Percentiles rank a stretch among this genome's conserved stretches.
phyloP scores from a whole-genome alignment of 2,888 invertebrate species.

The Epinotia bilunana region DNA sequence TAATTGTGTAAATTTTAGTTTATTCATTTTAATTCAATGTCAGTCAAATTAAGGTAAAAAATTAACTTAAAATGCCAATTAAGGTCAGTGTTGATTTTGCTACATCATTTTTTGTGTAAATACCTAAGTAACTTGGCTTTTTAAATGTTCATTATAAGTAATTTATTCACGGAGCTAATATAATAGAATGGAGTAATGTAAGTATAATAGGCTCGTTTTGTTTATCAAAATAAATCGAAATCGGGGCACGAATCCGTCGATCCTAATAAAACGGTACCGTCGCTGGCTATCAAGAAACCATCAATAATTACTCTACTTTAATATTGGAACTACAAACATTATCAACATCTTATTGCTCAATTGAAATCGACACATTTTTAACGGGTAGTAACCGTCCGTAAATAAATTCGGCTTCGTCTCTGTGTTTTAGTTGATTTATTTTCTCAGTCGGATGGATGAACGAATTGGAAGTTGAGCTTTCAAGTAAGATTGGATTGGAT shows the following conservation, averaged over 20 bases:
- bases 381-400: constrained; percentile 18
- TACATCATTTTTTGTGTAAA: too few species aligned
- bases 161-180: too few species aligned
- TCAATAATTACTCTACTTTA: constrained; percentile 42
- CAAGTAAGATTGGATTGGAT: constrained; percentile 12
- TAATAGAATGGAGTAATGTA: too few species aligned
- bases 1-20: too few species aligned
- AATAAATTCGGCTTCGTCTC: constrained; percentile 21
- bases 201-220: background rate
- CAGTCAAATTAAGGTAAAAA: too few species aligned
- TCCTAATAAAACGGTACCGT: constrained; percentile 3
- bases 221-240: background rate
- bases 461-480: background rate
- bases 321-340: constrained; percentile 35
- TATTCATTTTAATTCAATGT: too few species aligned
- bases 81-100: too few species aligned
- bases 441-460: background rate
- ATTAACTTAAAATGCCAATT: too few species aligned
- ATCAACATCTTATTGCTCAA: constrained; percentile 35
- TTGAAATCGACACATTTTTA: constrained; percentile 22
- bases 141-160: too few species aligned
- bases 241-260: background rate
- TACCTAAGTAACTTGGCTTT: too few species aligned
- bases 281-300: constrained; percentile 35
- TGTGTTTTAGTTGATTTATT: constrained; percentile 16